These are phyloP conservation scores for Pelobates cultripes DNA, from an alignment of 2,797 vertebrate genomes.

Conservation along the genomic window DNA sequence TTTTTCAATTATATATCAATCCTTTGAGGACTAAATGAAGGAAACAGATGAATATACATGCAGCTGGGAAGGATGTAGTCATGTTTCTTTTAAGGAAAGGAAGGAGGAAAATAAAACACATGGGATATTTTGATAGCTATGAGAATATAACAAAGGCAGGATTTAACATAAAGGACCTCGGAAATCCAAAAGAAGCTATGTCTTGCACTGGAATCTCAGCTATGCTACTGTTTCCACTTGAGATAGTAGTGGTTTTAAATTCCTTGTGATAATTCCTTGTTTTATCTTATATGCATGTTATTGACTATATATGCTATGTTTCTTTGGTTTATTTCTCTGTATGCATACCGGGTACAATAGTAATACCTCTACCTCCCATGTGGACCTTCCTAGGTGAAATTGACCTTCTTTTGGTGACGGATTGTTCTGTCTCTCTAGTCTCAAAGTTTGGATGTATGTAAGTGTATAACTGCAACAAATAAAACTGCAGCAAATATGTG, in stretches of 20 bases:
- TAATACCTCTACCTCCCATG: no score
- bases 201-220: not conserved
- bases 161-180: constrained; percentile 27
- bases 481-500: no score
- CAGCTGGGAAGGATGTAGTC: constrained; percentile 38
- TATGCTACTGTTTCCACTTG: not conserved
- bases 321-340: not conserved
- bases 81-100: constrained; percentile 23
- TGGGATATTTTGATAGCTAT: constrained; percentile 27
- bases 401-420: no score
- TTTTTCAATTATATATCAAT: not conserved
- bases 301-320: not conserved
- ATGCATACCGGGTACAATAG: no score
- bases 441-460: no score
- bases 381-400: no score
- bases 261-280: not conserved
- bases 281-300: not conserved
- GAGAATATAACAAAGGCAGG: constrained; percentile 42
- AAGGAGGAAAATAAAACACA: constrained; percentile 33
- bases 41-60: constrained; percentile 46
- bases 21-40: constrained; percentile 17
- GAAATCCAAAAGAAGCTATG: constrained; percentile 6
- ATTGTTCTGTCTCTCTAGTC: no score
- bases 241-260: not conserved
- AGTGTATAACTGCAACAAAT: no score